phyloP scores from a whole-genome alignment of 2,797 vertebrate species.

The Linurgus olivaceus region DNA sequence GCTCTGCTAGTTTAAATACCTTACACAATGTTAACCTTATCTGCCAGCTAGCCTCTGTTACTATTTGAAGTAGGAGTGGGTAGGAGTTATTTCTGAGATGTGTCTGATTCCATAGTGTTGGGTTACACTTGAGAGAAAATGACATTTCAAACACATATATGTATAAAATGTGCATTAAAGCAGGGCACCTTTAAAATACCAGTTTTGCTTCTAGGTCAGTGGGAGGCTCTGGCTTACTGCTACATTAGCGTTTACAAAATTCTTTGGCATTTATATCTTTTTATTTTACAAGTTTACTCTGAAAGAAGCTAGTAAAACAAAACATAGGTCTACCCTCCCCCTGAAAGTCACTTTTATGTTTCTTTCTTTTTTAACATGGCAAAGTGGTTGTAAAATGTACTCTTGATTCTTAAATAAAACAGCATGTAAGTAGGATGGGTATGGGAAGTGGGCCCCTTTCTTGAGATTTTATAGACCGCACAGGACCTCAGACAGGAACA shows the following conservation, averaged over 20 bases:
- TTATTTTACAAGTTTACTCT: slow-evolving; percentile 68
- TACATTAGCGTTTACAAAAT: slow-evolving; percentile 51
- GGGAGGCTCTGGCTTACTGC: slow-evolving; percentile 39
- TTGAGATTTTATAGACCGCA: slow-evolving; percentile 67
- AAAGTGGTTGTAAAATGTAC: slow-evolving; percentile 65
- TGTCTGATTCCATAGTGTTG: neutral
- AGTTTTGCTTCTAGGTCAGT: neutral
- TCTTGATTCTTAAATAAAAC: slow-evolving; percentile 74
- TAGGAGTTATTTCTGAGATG: neutral
- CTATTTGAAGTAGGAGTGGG: slow-evolving; percentile 5
- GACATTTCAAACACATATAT: neutral
- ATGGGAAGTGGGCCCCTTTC: slow-evolving; percentile 64
- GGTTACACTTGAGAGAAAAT: neutral
- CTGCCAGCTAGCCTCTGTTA: neutral
- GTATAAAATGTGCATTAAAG: neutral
- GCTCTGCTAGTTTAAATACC: neutral
- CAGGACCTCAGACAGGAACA: slow-evolving; percentile 59
- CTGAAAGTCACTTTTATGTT: slow-evolving; percentile 63
- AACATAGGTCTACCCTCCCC: slow-evolving; percentile 45
- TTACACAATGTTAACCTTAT: slow-evolving; percentile 5
- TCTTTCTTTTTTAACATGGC: slow-evolving; percentile 65
- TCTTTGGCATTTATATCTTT: slow-evolving; percentile 55
- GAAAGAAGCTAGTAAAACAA: slow-evolving; percentile 60
- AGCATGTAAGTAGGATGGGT: slow-evolving; percentile 63
- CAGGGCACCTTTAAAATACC: slow-evolving; percentile 10